These are phyloP conservation scores for Coelopa pilipes DNA, from an alignment of 2,888 invertebrate genomes.

Conservation along the genomic window DNA sequence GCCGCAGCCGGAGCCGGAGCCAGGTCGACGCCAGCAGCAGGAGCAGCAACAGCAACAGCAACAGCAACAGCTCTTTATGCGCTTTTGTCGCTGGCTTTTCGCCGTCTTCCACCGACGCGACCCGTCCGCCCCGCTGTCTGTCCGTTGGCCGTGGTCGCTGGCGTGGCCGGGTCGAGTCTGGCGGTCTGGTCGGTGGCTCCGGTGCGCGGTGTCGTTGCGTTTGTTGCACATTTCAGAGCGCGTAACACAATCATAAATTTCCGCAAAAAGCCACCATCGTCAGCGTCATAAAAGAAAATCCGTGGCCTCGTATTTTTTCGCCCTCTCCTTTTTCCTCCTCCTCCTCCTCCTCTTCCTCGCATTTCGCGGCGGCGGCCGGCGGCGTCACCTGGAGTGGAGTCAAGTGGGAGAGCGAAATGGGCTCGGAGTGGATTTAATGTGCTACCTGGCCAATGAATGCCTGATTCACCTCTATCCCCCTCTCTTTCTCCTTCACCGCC, in stretches of 20 bases:
- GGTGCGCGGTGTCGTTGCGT: background rate
- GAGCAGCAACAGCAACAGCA: too few species aligned
- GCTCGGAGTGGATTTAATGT: too few species aligned
- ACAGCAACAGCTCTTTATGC: conserved; percentile 6
- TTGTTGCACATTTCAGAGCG: conserved; percentile 1
- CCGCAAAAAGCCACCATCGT: conserved; percentile 17
- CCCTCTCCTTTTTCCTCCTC: background rate
- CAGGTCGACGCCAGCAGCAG: background rate
- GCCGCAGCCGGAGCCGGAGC: background rate
- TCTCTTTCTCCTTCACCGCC: too few species aligned
- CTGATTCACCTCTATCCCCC: too few species aligned
- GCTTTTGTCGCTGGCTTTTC: conserved; percentile 16
- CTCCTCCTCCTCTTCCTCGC: background rate
- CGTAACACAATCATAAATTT: conserved; percentile 17
- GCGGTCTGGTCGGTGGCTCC: background rate
- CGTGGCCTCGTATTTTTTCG: background rate
- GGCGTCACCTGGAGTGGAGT: too few species aligned
- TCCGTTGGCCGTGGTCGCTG: background rate
- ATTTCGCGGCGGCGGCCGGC: background rate
- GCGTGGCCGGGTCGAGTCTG: background rate
- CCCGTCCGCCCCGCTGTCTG: background rate
- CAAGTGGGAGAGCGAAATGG: too few species aligned
- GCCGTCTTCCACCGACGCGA: conserved; percentile 1
- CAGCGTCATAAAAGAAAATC: conserved; percentile 25
- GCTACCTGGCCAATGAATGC: too few species aligned